Base-by-base conservation (phyloP, 2,113 vertebrate genomes). In the Chelonoidis abingdonii region DNA sequence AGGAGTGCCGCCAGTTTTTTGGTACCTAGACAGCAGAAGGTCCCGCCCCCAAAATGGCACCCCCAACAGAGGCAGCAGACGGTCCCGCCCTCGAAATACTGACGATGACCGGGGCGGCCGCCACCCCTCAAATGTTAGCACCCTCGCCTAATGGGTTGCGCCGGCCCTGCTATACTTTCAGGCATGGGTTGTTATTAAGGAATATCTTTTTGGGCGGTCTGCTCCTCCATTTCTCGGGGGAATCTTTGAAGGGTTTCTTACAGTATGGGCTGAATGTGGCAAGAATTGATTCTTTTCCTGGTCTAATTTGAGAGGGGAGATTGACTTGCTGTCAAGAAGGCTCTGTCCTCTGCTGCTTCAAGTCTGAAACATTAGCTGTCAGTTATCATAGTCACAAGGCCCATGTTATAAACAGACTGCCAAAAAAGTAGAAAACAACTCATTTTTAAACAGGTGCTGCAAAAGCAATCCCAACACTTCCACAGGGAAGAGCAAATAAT, bases 381-480 rank as follows among this genome's bases (percentile, higher is more conserved):
- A 62, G 62, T 89, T 92, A 78, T 13, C 1, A 6, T 59, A 59
- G 89, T 87, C 83, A 95, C 59, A 82, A 89, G 93, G 90, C 80
- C 76, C 59, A 52, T 84, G 89, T 88, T 82, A 92, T 87, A 94
- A 92, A 93, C 78, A 84, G 94, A 87, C 83, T 96, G 86, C 35
- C 93, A 88, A 52, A 69, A 53, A 93, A 92, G 97, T 89, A 47
- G 75, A 83, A 93, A 93, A 72, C 89, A 6, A 76, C 44, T 78
- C 38, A 83, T 56, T 53, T 89, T 88, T 78, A 80, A 52, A 82
- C 57, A 95, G 84, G 89, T 53, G 35, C 83, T 94, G 93, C 92
- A 75, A 88, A 84, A 53, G 62, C 83, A 92, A 86, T 78, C 41
- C 24, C 38, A 11, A 11, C 52, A 80, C 8, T 69, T 89, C 62